phyloP scores from a whole-genome alignment of 2,797 vertebrate genomes.

The Melopsittacus undulatus region DNA sequence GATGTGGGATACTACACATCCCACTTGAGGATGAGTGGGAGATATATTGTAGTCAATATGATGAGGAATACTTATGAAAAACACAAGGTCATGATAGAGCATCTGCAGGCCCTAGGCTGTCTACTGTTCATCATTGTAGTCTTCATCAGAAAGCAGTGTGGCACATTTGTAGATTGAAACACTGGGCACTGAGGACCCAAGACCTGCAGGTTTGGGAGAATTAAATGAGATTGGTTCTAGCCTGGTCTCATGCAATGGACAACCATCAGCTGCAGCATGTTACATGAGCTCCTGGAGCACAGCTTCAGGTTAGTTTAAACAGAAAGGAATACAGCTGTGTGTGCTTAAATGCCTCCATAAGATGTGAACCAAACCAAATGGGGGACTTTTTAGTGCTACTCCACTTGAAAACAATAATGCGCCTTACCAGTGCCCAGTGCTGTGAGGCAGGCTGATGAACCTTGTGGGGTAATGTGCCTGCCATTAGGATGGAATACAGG shows the following conservation, averaged over 20 bases:
- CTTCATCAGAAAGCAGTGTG: not conserved
- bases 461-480: not conserved
- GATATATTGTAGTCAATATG: not conserved
- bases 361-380: not conserved
- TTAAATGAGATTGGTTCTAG: fast-evolving
- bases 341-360: not conserved
- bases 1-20: not conserved
- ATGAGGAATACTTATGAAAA: not conserved
- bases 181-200: not conserved
- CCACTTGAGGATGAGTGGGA: fast-evolving
- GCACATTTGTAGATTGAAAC: not conserved
- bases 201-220: not conserved
- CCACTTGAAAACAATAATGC: not conserved
- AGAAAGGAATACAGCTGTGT: not conserved
- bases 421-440: not conserved
- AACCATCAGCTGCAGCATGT: not conserved
- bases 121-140: not conserved
- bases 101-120: not conserved
- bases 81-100: not conserved
- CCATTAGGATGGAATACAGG: not conserved
- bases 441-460: not conserved
- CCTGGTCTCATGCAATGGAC: not conserved
- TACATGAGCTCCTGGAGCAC: not conserved
- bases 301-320: not conserved
- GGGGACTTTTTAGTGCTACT: not conserved